These are phyloP conservation scores for Vireo griseus DNA, from an alignment of 2,797 vertebrate genomes.

Conservation along the genomic window DNA sequence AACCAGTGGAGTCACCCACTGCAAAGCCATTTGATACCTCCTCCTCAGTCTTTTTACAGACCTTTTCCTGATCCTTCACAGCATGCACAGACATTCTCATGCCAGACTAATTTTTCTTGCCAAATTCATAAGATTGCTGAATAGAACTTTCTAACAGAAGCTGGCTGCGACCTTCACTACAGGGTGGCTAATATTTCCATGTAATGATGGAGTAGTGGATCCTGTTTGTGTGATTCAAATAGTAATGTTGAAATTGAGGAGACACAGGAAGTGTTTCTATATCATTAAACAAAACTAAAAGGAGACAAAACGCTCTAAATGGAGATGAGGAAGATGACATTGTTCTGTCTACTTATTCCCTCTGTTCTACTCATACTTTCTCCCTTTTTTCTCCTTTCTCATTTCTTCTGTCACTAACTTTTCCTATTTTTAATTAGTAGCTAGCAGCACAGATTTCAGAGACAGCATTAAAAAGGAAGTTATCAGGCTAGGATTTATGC, in stretches of 20 bases:
- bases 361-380: neutral
- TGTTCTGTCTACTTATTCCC: neutral
- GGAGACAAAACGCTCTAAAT: neutral
- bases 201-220: neutral
- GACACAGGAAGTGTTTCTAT: neutral
- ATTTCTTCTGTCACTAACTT: neutral
- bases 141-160: neutral
- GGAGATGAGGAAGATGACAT: neutral
- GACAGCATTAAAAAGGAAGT: neutral
- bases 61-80: neutral
- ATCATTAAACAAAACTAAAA: neutral
- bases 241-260: neutral
- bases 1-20: neutral
- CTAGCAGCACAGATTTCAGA: neutral
- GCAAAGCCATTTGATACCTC: neutral
- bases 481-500: neutral
- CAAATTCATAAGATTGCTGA: neutral
- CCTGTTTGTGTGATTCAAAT: neutral
- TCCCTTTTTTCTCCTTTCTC: neutral
- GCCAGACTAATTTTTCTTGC: neutral
- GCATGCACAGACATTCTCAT: neutral
- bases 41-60: neutral
- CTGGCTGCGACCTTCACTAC: neutral
- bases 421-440: neutral
- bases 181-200: neutral